These are phyloP conservation scores for Drosophila ogumai DNA, from an alignment of 1,140 invertebrate genomes.

Conservation along the genomic window DNA sequence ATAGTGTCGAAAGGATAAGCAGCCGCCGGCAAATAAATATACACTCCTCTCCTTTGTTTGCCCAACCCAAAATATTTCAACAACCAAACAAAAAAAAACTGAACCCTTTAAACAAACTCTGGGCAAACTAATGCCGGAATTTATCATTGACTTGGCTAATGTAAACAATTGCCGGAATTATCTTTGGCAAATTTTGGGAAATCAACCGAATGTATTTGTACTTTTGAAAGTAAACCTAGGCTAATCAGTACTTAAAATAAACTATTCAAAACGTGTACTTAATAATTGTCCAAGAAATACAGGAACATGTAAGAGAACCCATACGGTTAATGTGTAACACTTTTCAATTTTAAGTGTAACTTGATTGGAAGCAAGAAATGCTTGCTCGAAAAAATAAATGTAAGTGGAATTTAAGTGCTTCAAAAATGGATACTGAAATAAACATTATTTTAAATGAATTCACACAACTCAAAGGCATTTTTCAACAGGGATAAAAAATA, in stretches of 20 bases:
- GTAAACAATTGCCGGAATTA: conserved; percentile 36
- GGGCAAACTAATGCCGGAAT: conserved; percentile 27
- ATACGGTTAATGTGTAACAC: conserved; percentile 13
- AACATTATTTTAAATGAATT: conserved; percentile 51
- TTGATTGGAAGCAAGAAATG: conserved; percentile 41
- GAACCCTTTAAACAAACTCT: conserved; percentile 5
- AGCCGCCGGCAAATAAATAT: conserved; percentile 13
- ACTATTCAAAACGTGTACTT: conserved; percentile 29
- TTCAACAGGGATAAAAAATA: conserved; percentile 1
- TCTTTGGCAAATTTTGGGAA: conserved; percentile 8
- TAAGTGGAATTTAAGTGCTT: conserved; percentile 48
- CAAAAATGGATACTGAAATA: conserved; percentile 28
- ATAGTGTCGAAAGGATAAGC: conserved; percentile 31
- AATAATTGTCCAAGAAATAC: conserved; percentile 50
- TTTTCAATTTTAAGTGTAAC: conserved; percentile 62
- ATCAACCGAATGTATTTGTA: conserved; percentile 22
- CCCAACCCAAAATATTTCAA: conserved; percentile 18
- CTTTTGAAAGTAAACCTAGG: conserved; percentile 37
- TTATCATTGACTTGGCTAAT: conserved; percentile 35
- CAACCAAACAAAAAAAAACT: conserved; percentile 1
- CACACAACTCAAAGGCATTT: not conserved
- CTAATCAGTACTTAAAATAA: conserved; percentile 22
- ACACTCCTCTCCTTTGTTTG: conserved; percentile 13
- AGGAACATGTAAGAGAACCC: conserved; percentile 35
- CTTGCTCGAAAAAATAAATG: conserved; percentile 36